A percentile compares a stretch with the other conserved stretches of the same genome.
Evolutionary conservation across 2,888 invertebrate genomes (phyloP).

Genomic region (Loripinus fragilis): DNA sequence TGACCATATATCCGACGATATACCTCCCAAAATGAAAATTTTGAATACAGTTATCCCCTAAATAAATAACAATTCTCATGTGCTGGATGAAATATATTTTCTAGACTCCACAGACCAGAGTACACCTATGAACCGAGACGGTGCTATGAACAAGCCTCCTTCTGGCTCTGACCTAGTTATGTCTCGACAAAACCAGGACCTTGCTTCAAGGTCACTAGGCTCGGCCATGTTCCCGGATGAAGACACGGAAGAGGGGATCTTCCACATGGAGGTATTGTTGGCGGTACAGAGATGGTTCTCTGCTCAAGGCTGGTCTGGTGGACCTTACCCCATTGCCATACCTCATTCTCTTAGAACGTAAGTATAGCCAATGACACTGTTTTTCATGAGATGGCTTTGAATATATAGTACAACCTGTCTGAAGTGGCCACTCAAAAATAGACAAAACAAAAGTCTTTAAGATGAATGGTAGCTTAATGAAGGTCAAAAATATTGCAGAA

Average conservation of each 20-base stretch:
- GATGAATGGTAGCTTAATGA: too few species aligned
- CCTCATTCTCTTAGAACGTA: conserved; percentile 81
- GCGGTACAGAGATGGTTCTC: conserved; percentile 83
- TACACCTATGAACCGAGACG: conserved; percentile 74
- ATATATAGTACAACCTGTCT: too few species aligned
- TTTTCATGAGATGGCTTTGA: too few species aligned
- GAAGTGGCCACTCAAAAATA: too few species aligned
- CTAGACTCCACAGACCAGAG: conserved; percentile 68
- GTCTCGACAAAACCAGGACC: conserved; percentile 65
- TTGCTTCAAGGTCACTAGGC: conserved; percentile 75
- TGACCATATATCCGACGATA: too few species aligned
- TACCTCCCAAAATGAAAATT: too few species aligned
- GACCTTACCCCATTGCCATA: conserved; percentile 80
- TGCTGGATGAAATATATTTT: too few species aligned
- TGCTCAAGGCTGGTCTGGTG: conserved; percentile 82
- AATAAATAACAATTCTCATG: too few species aligned
- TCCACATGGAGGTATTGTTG: conserved; percentile 78
- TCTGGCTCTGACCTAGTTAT: conserved; percentile 72
- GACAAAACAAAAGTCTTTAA: too few species aligned
- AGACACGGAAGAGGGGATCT: conserved; percentile 80
- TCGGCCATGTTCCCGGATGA: conserved; percentile 82
- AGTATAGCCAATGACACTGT: too few species aligned
- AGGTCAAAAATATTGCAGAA: too few species aligned
- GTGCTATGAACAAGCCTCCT: conserved; percentile 81
- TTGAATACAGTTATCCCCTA: too few species aligned